Evolutionary conservation across 2,113 vertebrate species (phyloP), one percentile per base, ranked within the genome.

Genomic region (Pipra filicauda): DNA sequence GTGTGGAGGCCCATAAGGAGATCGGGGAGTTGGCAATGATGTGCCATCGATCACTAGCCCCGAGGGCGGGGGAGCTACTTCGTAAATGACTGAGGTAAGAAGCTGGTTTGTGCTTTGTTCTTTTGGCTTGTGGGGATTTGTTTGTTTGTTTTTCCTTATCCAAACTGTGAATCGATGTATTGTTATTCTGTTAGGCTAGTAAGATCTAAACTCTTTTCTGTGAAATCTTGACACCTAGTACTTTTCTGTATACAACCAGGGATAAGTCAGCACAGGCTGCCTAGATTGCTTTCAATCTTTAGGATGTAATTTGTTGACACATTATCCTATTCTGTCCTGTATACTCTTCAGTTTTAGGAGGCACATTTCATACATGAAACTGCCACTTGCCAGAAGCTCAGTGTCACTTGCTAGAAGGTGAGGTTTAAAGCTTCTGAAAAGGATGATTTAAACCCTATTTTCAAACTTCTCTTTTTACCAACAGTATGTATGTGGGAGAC

Each of bases 381-480:
- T 79, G 59, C 48, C 31, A 64, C 44, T 72, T 71, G 44, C 52
- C 44, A 89, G 73, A 55, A 91, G 73, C 52, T 91, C 70, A 28
- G 3, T 89, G 86, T 81, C 55, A 18, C 69, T 94, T 77, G n/a
- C 65, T 70, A 5, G 44, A 44, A 74, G 59, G 43, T 65, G 64
- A 93, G 9, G 62, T 58, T 94, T 88, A 90, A 91, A 88, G 77
- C 46, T 74, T 58, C 72, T 85, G 67, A 74, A 43, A 81, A 52
- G 57, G 19, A 61, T 48, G 19, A 67, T 66, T 92, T 83, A 90
- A 91, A 70, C 23, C 9, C 37, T n/a, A 17, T 82, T 94, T 92
- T 89, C 31, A 76, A 72, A 28, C 33, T 62, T 82, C 59, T 86
- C 55, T 59, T 78, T 76, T 67, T 76, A 21, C 57, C 58, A 44